Conservation (phyloP, 2,888 invertebrate species). For the Drosophila maculinotata region DNA sequence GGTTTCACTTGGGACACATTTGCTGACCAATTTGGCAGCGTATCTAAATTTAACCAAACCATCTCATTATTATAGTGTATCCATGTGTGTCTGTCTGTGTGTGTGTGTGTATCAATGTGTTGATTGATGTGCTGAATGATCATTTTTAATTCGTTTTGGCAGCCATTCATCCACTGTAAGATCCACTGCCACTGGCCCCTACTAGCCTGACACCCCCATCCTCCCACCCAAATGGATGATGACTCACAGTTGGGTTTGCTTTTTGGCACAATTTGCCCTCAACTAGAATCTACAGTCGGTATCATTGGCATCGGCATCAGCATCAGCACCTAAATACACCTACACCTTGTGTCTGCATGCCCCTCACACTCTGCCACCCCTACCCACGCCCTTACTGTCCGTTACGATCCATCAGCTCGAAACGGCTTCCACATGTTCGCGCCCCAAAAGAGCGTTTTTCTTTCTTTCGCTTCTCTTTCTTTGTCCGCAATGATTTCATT, state of each 20-base stretch:
- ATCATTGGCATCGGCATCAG: conserved; percentile 64
- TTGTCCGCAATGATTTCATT: conserved; percentile 71
- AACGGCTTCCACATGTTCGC: conserved; percentile 42
- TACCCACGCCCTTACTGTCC: neutral
- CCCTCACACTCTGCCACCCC: neutral
- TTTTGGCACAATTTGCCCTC: conserved; percentile 72
- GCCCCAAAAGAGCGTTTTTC: conserved; percentile 25
- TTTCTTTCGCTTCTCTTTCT: conserved; percentile 23
- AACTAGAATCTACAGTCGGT: conserved; percentile 63
- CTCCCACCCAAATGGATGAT: conserved; percentile 37
- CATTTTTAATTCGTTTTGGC: conserved; percentile 71
- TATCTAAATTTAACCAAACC: conserved; percentile 48
- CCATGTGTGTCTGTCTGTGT: conserved; percentile 7
- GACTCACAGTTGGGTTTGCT: conserved; percentile 64
- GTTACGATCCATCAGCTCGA: conserved; percentile 20
- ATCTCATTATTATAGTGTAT: conserved; percentile 32
- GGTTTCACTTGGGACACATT: conserved; percentile 38
- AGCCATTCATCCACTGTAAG: conserved; percentile 36
- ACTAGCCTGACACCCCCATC: neutral
- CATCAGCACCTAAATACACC: conserved; percentile 46
- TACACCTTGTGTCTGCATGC: conserved; percentile 31
- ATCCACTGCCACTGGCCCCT: neutral
- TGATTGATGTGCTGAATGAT: conserved; percentile 80
- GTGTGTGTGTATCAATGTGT: conserved; percentile 54
- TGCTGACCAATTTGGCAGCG: conserved; percentile 42